phyloP scores from a whole-genome alignment of 1,140 invertebrate species.

The Agrypnia vestita region DNA sequence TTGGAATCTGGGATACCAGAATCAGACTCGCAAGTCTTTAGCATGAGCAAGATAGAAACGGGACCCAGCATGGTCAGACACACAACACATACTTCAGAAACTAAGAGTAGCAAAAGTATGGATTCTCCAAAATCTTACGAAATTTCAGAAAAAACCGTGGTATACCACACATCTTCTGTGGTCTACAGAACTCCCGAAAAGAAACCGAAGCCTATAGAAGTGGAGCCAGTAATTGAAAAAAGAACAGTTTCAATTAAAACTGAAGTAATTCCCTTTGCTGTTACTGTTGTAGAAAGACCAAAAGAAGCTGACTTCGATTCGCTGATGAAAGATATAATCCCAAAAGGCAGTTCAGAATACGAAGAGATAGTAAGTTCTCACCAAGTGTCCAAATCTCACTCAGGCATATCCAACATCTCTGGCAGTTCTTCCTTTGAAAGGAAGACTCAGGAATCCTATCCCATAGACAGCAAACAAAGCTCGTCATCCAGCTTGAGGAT shows the following conservation, averaged over 20 bases:
- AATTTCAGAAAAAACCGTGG: slow-evolving; percentile 57
- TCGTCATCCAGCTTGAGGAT: slow-evolving; percentile 66
- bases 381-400: slow-evolving; percentile 51
- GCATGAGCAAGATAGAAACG: slow-evolving; percentile 60
- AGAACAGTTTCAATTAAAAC: slow-evolving; percentile 50
- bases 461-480: slow-evolving; percentile 59
- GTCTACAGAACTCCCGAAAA: slow-evolving; percentile 59
- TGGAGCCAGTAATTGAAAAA: slow-evolving; percentile 54
- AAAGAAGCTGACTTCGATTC: slow-evolving; percentile 69
- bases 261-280: slow-evolving; percentile 44
- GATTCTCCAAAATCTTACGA: slow-evolving; percentile 58
- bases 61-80: slow-evolving; percentile 55
- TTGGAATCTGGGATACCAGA: slow-evolving; percentile 55
- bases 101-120: slow-evolving; percentile 41
- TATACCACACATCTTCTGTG: slow-evolving; percentile 58
- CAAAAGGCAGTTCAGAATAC: slow-evolving; percentile 67
- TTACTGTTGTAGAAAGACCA: slow-evolving; percentile 58
- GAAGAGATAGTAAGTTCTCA: slow-evolving; percentile 64
- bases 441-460: slow-evolving; percentile 53
- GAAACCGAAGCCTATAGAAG: slow-evolving; percentile 51
- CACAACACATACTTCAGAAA: slow-evolving; percentile 52
- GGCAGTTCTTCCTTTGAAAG: slow-evolving; percentile 54
- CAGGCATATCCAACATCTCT: slow-evolving; percentile 44
- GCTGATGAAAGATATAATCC: slow-evolving; percentile 66
- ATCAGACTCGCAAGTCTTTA: slow-evolving; percentile 59